These are phyloP conservation scores for Aythya baeri DNA, from an alignment of 2,113 vertebrate genomes.

Conservation along the genomic window DNA sequence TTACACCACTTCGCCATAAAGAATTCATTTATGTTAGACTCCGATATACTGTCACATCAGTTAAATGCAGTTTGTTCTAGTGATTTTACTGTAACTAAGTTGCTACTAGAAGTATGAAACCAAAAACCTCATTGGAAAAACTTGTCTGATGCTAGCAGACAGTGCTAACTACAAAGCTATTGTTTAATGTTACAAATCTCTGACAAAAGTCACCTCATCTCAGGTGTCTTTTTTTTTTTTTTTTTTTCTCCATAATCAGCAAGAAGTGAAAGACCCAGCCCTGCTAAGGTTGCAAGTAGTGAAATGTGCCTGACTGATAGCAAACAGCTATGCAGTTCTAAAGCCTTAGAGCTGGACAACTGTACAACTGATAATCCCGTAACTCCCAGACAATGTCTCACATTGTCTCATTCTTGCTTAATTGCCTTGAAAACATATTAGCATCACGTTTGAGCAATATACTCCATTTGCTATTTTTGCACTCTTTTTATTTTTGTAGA, in stretches of 20 bases:
- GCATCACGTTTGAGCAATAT: neutral
- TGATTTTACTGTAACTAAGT: neutral
- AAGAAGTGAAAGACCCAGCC: neutral
- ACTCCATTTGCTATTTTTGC: neutral
- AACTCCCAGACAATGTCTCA: neutral
- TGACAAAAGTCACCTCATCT: neutral
- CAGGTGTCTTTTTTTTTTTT: neutral
- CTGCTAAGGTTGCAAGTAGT: neutral
- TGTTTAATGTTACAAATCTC: neutral
- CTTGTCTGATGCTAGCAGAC: neutral
- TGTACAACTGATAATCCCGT: neutral
- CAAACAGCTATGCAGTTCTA: neutral
- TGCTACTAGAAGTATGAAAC: neutral
- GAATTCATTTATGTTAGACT: neutral
- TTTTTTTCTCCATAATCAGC: neutral
- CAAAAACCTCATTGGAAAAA: neutral
- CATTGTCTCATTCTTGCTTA: neutral
- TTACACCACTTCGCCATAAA: neutral
- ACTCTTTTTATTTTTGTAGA: neutral
- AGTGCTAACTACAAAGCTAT: neutral
- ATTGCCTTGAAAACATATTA: neutral
- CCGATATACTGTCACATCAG: neutral
- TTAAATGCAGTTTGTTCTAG: neutral
- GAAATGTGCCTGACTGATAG: neutral
- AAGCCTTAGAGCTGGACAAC: neutral